A percentile compares a stretch with the other conserved stretches of the same genome.
Conservation (phyloP, 2,113 vertebrate genomes). For the Rostratula benghalensis region DNA sequence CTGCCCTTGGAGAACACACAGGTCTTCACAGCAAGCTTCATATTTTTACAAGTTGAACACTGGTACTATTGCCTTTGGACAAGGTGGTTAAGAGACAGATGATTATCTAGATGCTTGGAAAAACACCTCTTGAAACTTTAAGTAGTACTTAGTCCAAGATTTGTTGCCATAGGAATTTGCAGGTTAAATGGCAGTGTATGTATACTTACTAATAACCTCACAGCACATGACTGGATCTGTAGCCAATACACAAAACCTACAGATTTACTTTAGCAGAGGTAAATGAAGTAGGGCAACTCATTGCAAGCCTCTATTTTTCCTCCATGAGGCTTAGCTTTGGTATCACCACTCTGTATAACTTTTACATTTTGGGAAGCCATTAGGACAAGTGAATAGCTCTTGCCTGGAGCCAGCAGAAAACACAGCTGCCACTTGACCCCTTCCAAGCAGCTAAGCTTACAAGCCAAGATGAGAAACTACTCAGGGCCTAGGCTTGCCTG, state of each 20-base stretch:
- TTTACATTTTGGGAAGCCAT: background rate
- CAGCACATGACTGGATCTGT: background rate
- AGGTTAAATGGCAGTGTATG: background rate
- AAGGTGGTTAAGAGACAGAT: background rate
- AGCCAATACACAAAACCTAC: background rate
- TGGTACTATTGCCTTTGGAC: background rate
- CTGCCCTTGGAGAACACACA: fast-evolving
- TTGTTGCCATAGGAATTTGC: background rate
- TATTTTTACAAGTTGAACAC: background rate
- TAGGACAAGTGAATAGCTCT: background rate
- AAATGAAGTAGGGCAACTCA: background rate
- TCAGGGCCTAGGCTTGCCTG: background rate
- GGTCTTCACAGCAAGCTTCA: background rate
- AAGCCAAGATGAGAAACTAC: background rate
- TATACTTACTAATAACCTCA: background rate
- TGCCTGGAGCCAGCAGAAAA: background rate
- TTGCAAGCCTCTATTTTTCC: background rate
- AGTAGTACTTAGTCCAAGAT: background rate
- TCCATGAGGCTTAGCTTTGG: background rate
- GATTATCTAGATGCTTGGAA: background rate
- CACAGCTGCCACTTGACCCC: background rate
- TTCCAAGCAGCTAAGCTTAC: background rate
- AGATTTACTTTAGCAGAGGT: background rate
- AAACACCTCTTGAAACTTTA: background rate
- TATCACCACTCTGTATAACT: background rate